Conservation (phyloP, 2,888 invertebrate genomes). For the Hydrotaea diabolus region DNA sequence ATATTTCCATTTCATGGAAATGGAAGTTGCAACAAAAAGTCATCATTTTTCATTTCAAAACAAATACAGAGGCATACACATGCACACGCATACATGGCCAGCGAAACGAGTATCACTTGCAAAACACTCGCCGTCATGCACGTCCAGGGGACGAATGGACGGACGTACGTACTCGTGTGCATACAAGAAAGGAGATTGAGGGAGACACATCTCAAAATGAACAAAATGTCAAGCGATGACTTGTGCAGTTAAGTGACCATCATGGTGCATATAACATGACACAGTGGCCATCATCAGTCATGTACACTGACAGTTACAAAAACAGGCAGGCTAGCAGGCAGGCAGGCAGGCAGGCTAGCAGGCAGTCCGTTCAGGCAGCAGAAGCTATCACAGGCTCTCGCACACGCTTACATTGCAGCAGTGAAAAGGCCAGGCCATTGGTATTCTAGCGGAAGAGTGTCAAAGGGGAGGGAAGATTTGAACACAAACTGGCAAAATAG, state of each 20-base stretch:
- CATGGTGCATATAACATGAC: conserved; percentile 65
- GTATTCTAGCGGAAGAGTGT: conserved; percentile 34
- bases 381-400: conserved; percentile 46
- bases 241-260: conserved; percentile 70
- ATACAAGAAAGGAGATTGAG: conserved; percentile 8
- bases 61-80: conserved; percentile 20
- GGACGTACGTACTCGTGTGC: neutral
- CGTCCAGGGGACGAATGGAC: neutral
- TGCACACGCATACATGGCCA: conserved; percentile 14
- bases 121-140: neutral
- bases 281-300: conserved; percentile 71
- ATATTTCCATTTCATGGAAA: conserved; percentile 35
- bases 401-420: neutral
- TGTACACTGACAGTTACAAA: conserved; percentile 68
- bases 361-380: conserved; percentile 25
- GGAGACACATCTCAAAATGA: conserved; percentile 49
- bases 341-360: conserved; percentile 65
- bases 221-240: conserved; percentile 67
- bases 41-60: conserved; percentile 48
- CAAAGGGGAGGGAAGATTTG: conserved; percentile 6
- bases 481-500: conserved; percentile 5
- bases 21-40: conserved; percentile 40
- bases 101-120: conserved; percentile 23
- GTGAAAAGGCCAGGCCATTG: conserved; percentile 10
- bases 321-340: conserved; percentile 63